A percentile compares a stretch with the other conserved stretches of the same genome.
Evolutionary conservation across 2,797 vertebrate species (phyloP).

Genomic region (Staurois parvus): DNA sequence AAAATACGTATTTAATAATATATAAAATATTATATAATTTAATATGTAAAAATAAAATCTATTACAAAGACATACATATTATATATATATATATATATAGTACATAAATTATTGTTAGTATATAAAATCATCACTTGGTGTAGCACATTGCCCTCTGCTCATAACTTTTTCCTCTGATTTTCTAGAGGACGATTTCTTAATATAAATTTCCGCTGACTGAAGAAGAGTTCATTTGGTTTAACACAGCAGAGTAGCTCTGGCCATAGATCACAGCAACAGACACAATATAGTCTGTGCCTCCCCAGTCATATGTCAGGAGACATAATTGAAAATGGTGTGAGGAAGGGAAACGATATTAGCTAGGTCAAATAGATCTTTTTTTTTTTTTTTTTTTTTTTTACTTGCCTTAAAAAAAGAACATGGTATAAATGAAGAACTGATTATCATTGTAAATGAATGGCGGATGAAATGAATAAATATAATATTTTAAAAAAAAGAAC

Average conservation of each 20-base stretch:
- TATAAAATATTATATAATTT: too few species aligned
- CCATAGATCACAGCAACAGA: slow-evolving; percentile 33
- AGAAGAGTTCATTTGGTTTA: slow-evolving; percentile 9
- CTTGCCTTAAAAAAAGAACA: background rate
- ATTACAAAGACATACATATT: too few species aligned
- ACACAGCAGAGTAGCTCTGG: slow-evolving; percentile 30
- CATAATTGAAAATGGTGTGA: slow-evolving; percentile 15
- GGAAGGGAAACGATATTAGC: background rate
- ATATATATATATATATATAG: too few species aligned
- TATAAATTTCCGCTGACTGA: slow-evolving; percentile 11
- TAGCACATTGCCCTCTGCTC: slow-evolving; percentile 2
- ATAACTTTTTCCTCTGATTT: slow-evolving; percentile 1
- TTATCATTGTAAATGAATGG: too few species aligned
- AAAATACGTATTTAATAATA: too few species aligned
- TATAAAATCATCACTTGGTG: too few species aligned
- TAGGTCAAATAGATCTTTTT: background rate
- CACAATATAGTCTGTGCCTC: slow-evolving; percentile 32
- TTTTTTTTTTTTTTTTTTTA: background rate
- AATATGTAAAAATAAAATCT: too few species aligned
- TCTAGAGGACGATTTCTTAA: background rate
- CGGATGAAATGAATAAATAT: too few species aligned
- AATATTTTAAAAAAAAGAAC: background rate
- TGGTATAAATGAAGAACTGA: background rate
- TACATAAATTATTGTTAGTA: too few species aligned
- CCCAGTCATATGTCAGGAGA: slow-evolving; percentile 25